A percentile compares a stretch with the other conserved stretches of the same genome.
Conservation (phyloP, 2,888 invertebrate species). For the Shargacucullia verbasci region DNA sequence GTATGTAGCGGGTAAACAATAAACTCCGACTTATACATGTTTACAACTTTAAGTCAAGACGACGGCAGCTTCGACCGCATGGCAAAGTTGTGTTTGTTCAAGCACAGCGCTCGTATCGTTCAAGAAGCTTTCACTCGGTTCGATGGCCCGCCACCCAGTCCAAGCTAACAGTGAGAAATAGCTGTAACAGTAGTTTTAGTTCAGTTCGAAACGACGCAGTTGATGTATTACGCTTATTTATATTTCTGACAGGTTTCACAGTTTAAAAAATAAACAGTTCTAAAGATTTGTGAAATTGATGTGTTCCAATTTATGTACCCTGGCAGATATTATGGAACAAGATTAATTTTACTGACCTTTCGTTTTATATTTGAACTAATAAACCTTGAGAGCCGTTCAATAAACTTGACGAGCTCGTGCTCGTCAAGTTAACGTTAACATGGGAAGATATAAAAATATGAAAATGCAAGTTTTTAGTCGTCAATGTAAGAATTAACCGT, state of each 20-base stretch:
- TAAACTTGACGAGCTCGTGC: not conserved
- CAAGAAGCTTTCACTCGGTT: conserved; percentile 73
- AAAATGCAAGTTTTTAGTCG: conserved; percentile 30
- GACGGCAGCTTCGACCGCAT: conserved; percentile 44
- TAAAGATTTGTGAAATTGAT: conserved; percentile 36
- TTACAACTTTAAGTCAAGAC: conserved; percentile 49
- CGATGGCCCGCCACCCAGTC: conserved; percentile 64
- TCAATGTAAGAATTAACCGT: conserved; percentile 37
- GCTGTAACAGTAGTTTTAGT: conserved; percentile 61
- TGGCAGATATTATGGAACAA: conserved; percentile 22
- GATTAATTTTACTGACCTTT: conserved; percentile 9
- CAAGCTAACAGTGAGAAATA: conserved; percentile 60
- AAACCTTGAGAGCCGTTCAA: not conserved
- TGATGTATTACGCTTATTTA: conserved; percentile 54
- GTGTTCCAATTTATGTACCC: conserved; percentile 21
- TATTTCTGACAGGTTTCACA: conserved; percentile 45
- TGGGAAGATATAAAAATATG: conserved; percentile 4
- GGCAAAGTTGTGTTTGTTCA: conserved; percentile 59
- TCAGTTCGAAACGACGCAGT: conserved; percentile 57
- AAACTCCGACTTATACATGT: conserved; percentile 38
- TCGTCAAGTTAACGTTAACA: too few relatives aligned
- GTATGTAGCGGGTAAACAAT: conserved; percentile 45
- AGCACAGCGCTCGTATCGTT: conserved; percentile 54
- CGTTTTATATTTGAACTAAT: not conserved
- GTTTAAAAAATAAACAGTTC: conserved; percentile 36